phyloP scores from a whole-genome alignment of 2,888 invertebrate genomes.

The Anthophora plumipes region DNA sequence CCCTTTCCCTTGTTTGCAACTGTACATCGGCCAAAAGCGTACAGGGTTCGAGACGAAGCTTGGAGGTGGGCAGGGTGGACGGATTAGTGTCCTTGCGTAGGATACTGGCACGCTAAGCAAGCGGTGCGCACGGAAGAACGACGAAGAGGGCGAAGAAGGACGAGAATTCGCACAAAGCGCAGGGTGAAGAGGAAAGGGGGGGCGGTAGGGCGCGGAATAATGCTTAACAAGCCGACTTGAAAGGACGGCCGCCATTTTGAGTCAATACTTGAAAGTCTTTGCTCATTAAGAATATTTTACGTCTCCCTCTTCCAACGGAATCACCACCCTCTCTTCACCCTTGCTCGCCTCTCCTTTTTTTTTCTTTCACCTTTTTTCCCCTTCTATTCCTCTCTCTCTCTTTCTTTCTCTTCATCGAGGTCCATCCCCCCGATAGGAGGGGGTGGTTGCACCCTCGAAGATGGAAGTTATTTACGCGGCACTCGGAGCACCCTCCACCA shows the following conservation, averaged over 20 bases:
- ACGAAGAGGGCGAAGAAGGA: constrained; percentile 50
- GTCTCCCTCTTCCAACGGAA: constrained; percentile 70
- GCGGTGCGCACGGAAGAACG: constrained; percentile 31
- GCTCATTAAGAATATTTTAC: constrained; percentile 84
- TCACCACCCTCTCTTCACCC: constrained; percentile 55
- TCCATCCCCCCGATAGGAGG: constrained; percentile 49
- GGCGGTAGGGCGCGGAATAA: constrained; percentile 75
- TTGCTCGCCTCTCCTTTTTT: constrained; percentile 48
- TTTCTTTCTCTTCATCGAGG: constrained; percentile 36
- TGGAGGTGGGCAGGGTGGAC: neutral
- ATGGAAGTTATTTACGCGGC: constrained; percentile 78
- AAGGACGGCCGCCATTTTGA: constrained; percentile 83
- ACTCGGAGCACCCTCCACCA: constrained; percentile 73
- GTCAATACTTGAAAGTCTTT: constrained; percentile 84
- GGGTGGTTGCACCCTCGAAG: constrained; percentile 75
- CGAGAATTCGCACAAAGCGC: constrained; percentile 69
- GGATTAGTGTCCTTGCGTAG: constrained; percentile 56
- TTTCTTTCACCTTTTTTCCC: constrained; percentile 21
- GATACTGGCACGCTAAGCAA: constrained; percentile 59
- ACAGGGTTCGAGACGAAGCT: neutral
- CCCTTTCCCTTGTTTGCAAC: constrained; percentile 40
- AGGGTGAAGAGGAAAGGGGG: constrained; percentile 60
- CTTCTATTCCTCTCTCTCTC: constrained; percentile 33
- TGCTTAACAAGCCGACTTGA: constrained; percentile 84
- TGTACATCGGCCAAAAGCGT: constrained; percentile 35